phyloP scores from a whole-genome alignment of 2,113 vertebrate species.

The Heptranchias perlo region DNA sequence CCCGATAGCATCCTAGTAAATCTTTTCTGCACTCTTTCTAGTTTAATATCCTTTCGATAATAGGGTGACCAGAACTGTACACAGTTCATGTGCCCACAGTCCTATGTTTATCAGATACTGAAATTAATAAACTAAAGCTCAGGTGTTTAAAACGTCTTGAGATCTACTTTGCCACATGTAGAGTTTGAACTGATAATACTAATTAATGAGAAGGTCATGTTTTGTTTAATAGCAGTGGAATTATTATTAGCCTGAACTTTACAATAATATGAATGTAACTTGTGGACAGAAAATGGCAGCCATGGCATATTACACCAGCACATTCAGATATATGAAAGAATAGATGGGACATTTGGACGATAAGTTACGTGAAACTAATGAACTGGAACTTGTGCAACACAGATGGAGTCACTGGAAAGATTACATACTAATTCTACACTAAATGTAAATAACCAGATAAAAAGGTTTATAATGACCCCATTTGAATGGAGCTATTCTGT shows the following conservation, averaged over 20 bases:
- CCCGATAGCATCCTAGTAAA: no score
- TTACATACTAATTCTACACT: neutral
- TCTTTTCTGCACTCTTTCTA: no score
- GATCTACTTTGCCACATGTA: neutral
- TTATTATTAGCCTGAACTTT: neutral
- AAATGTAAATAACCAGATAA: neutral
- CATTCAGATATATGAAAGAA: neutral
- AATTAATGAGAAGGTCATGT: neutral
- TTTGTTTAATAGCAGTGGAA: neutral
- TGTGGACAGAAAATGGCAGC: neutral
- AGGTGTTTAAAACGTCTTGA: neutral
- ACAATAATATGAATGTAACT: neutral
- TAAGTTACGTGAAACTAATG: neutral
- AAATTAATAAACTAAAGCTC: neutral
- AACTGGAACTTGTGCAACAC: neutral
- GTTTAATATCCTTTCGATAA: no score
- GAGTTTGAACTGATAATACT: neutral
- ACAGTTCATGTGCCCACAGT: neutral
- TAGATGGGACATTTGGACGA: neutral
- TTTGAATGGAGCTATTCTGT: neutral
- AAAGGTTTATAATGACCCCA: neutral
- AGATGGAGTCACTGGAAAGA: neutral
- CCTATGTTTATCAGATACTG: neutral
- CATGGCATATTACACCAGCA: neutral
- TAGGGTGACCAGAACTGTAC: no score